Conservation (phyloP, 2,888 invertebrate species). For the Nysson spinosus region DNA sequence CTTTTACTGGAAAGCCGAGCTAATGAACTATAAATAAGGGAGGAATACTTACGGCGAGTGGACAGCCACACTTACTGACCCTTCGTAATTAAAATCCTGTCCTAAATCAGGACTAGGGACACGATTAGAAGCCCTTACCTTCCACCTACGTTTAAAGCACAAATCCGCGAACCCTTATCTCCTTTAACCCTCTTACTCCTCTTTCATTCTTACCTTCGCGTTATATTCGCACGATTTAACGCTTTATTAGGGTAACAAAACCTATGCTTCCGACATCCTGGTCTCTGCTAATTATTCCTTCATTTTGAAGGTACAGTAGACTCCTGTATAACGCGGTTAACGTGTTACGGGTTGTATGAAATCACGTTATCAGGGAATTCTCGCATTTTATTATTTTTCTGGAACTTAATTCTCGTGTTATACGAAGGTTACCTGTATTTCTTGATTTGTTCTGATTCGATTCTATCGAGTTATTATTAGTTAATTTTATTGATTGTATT, state of each 20-base stretch:
- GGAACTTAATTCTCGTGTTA: too few species aligned
- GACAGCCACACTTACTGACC: constrained; percentile 69
- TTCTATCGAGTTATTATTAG: too few species aligned
- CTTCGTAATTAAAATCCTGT: constrained; percentile 74
- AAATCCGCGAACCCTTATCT: constrained; percentile 59
- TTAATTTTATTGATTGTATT: too few species aligned
- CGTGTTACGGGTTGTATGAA: too few species aligned
- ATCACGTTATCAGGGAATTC: too few species aligned
- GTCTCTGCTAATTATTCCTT: too few species aligned
- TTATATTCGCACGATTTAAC: background rate
- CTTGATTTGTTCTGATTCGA: too few species aligned
- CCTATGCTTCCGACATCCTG: too few species aligned
- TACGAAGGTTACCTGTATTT: too few species aligned
- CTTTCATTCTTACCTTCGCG: constrained; percentile 34
- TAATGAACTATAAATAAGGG: constrained; percentile 73
- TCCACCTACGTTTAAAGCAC: constrained; percentile 50
- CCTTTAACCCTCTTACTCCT: constrained; percentile 21
- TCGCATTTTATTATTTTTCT: too few species aligned
- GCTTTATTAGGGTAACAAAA: constrained; percentile 20
- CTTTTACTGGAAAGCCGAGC: constrained; percentile 59
- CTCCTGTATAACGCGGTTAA: too few species aligned
- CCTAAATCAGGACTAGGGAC: constrained; percentile 72
- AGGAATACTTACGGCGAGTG: constrained; percentile 59
- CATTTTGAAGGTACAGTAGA: too few species aligned
- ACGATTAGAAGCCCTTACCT: constrained; percentile 66